Conservation (phyloP, 23 tunicate genomes). For the Oikopleura vanhoeffeni region DNA sequence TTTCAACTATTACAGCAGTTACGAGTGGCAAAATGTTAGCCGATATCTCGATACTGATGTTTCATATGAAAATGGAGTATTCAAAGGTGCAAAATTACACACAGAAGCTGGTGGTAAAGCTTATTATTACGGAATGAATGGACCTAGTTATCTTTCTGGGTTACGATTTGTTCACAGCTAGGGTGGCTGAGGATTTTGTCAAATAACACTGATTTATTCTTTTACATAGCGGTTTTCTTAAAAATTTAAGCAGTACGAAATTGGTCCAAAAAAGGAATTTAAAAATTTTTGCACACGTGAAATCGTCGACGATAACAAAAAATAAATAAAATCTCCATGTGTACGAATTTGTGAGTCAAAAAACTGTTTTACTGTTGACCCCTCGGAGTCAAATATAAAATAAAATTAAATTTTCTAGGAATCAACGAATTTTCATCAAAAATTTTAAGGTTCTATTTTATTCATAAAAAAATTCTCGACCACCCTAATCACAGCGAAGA, state of each 20-base stretch:
- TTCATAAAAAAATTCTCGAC: no score
- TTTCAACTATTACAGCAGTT: background rate
- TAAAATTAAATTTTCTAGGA: no score
- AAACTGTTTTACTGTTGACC: no score
- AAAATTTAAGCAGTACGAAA: background rate
- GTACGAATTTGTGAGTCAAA: no score
- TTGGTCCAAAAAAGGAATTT: background rate
- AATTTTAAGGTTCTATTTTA: no score
- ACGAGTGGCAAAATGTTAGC: background rate
- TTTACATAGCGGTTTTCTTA: background rate
- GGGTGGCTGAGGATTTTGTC: no score
- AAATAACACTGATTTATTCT: no score
- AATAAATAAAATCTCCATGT: no score
- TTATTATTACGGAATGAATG: background rate
- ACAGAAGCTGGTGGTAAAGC: background rate
- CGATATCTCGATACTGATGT: background rate
- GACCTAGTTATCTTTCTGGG: background rate
- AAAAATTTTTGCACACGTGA: background rate
- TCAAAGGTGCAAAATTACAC: background rate
- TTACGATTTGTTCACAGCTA: background rate
- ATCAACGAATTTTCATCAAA: no score
- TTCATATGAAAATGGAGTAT: background rate
- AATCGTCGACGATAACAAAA: background rate
- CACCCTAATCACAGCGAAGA: no score
- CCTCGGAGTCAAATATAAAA: background rate